phyloP scores from a whole-genome alignment of 1,140 invertebrate genomes.

The Ceratina japonica region DNA sequence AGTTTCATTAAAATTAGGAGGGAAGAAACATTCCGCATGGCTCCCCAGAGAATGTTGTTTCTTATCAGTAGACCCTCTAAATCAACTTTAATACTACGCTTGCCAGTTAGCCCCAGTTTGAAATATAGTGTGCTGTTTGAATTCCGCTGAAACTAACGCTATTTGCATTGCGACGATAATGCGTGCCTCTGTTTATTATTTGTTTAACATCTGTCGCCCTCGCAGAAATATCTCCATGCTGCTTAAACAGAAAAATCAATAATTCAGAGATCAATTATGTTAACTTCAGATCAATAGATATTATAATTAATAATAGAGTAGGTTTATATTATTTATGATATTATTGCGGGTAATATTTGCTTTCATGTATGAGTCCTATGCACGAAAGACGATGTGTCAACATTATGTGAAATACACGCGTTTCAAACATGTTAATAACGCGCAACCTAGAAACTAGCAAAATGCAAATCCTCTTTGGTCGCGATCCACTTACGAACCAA shows the following conservation, averaged over 20 bases:
- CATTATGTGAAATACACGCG: background rate
- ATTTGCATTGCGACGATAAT: conserved; percentile 45
- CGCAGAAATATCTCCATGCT: background rate
- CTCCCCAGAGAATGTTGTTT: conserved; percentile 54
- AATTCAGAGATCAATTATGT: too few relatives aligned
- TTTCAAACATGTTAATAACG: background rate
- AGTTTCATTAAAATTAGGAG: conserved; percentile 63
- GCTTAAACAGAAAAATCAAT: too few relatives aligned
- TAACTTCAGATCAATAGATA: too few relatives aligned
- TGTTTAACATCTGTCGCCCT: background rate
- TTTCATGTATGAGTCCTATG: too few relatives aligned
- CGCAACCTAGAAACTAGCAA: background rate
- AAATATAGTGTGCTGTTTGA: conserved; percentile 46
- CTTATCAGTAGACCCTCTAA: conserved; percentile 60
- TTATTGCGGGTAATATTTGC: too few relatives aligned
- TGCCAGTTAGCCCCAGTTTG: conserved; percentile 36
- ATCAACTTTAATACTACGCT: conserved; percentile 60
- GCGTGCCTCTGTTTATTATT: conserved; percentile 38
- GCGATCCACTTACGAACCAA: background rate
- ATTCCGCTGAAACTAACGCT: conserved; percentile 37
- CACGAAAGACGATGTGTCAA: background rate
- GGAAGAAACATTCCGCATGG: conserved; percentile 43
- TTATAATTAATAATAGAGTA: too few relatives aligned
- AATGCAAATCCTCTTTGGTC: background rate
- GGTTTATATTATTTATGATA: too few relatives aligned